Evolutionary conservation across 1,140 invertebrate genomes (phyloP), one percentile per base, ranked within the genome.

Genomic region (Leptinotarsa undecemlineata): DNA sequence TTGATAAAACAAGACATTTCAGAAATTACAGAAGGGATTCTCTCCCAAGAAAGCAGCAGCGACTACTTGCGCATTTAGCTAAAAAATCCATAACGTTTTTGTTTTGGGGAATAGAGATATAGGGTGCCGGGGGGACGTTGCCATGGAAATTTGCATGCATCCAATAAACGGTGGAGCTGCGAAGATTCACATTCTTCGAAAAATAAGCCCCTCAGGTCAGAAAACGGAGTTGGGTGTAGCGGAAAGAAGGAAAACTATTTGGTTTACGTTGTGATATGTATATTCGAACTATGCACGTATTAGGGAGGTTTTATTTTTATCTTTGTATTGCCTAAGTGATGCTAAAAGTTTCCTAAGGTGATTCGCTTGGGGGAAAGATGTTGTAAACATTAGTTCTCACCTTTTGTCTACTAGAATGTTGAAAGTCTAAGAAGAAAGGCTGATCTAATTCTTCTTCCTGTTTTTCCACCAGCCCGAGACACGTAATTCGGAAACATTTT

Each of bases 141-240:
- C 81, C 79, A 82, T 82, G 81, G 81, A 79, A 81, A 82, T 82
- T 82, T 81, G 80, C 79, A 82, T 82, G 81, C 80, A 77, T 81
- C 81, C 81, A 81, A 81, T 82, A 83, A 83, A 81, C 78, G 48
- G 51, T 72, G 71, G 19, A 33, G 62, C 51, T 72, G 61, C 60
- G 68, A 69, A 69, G 68, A 69, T 48, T 69, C 68, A 21, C 48
- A 69, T 69, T 19, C 48, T 69, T 69, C 48, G 68, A 23, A 51
- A 69, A 69, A 51, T 69, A 51, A 69, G 68, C 48, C 68, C 68
- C 20, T 57, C 68, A 23, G 68, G 68, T 69, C 68, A 69, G 68
- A 21, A 48, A 20, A 47, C 20, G 68, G 20, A 48, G 17, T n/a
- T 19, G 51, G 51, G 4, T 17, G 15, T 19, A 19, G n/a, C 51